Evolutionary conservation across 2,888 invertebrate genomes (phyloP).

Genomic region (Vanessa cardui): DNA sequence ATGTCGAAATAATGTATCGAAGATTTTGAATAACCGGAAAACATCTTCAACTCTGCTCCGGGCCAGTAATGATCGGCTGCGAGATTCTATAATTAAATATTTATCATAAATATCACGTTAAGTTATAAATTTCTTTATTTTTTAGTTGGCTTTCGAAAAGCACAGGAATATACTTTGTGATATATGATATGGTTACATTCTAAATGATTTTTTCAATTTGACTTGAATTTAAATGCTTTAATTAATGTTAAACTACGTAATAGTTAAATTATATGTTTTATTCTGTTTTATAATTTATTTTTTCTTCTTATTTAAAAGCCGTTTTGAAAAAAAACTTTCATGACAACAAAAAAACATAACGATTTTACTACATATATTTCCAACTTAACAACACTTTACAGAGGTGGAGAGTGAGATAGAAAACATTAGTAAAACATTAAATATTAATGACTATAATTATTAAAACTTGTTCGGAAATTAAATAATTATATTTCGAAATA

Average conservation of each 20-base stretch:
- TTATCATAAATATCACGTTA: not conserved
- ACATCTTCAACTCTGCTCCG: not conserved
- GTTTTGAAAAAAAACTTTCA: too few species aligned
- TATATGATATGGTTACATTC: too few species aligned
- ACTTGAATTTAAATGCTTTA: too few species aligned
- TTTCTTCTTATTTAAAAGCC: too few species aligned
- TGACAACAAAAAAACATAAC: too few species aligned
- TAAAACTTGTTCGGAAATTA: constrained; percentile 4
- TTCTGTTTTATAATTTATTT: too few species aligned
- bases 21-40: constrained; percentile 26
- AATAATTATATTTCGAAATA: constrained; percentile 2
- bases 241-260: too few species aligned
- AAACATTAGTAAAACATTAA: not conserved
- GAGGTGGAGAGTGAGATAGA: not conserved
- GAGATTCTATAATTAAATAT: not conserved
- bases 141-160: not conserved
- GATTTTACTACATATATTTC: too few species aligned
- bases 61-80: not conserved
- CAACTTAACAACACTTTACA: too few species aligned
- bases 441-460: constrained; percentile 5
- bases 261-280: too few species aligned
- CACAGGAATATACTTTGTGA: not conserved
- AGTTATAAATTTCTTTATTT: not conserved
- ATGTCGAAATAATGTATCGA: constrained; percentile 36
- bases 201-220: too few species aligned